These are phyloP conservation scores for Drosophila nikananu DNA, from an alignment of 1,140 invertebrate genomes.

Conservation along the genomic window DNA sequence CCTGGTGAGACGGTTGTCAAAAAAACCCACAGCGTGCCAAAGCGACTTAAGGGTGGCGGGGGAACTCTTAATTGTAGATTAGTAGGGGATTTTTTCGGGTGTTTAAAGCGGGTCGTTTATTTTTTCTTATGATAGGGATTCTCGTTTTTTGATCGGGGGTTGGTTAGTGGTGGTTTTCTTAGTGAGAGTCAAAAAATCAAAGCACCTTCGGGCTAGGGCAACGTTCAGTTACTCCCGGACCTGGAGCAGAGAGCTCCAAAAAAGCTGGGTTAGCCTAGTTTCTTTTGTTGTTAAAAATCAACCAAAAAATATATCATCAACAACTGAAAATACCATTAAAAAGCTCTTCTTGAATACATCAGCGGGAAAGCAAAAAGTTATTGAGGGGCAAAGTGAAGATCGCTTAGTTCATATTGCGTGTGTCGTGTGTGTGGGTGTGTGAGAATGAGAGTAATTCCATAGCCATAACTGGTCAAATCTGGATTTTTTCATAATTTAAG, in stretches of 20 bases:
- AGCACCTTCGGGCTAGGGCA: constrained; percentile 66
- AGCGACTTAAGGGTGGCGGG: constrained; percentile 85
- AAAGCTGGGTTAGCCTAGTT: constrained; percentile 32
- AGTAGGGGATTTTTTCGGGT: constrained; percentile 38
- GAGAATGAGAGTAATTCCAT: neutral
- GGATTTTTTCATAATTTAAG: neutral
- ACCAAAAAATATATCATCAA: constrained; percentile 56
- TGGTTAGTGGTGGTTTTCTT: constrained; percentile 27
- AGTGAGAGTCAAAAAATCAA: constrained; percentile 74
- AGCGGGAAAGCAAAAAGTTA: constrained; percentile 73
- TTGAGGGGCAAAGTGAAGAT: constrained; percentile 67
- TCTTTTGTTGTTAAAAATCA: constrained; percentile 52
- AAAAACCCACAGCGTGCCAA: constrained; percentile 87
- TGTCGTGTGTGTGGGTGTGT: constrained; percentile 7
- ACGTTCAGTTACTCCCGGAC: constrained; percentile 60
- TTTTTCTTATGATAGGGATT: constrained; percentile 21
- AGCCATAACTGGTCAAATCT: neutral
- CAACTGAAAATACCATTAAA: constrained; percentile 72
- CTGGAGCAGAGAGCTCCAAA: constrained; percentile 30
- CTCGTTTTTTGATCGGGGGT: constrained; percentile 15
- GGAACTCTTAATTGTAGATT: constrained; percentile 54
- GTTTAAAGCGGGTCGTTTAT: constrained; percentile 56
- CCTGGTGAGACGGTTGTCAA: constrained; percentile 85
- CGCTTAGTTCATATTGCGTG: constrained; percentile 49
- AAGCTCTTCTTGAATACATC: constrained; percentile 75